phyloP scores from a whole-genome alignment of 2,888 invertebrate species.

The Timema podura region DNA sequence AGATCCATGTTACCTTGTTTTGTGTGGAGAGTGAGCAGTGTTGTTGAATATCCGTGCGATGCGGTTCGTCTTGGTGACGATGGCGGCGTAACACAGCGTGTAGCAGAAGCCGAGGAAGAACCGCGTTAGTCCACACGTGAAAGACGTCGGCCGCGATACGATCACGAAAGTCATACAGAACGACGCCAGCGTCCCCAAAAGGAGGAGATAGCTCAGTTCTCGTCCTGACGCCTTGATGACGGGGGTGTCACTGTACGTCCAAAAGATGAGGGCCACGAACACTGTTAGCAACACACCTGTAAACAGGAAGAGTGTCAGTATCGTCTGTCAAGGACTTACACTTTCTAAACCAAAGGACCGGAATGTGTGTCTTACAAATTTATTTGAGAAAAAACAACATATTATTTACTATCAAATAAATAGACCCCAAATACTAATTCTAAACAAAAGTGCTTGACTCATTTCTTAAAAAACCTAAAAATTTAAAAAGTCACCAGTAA shows the following conservation, averaged over 20 bases:
- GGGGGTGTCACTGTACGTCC: constrained; percentile 50
- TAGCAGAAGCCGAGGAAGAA: constrained; percentile 53
- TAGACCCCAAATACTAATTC: no score
- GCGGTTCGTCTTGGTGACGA: constrained; percentile 53
- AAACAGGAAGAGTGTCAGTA: not conserved
- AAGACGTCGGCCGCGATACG: constrained; percentile 47
- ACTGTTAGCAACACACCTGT: constrained; percentile 47
- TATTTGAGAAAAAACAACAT: no score
- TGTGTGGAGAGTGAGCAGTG: constrained; percentile 41
- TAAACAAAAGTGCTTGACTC: no score
- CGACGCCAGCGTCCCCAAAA: constrained; percentile 49
- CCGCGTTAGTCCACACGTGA: constrained; percentile 49
- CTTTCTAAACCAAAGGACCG: no score
- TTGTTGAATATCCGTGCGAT: constrained; percentile 54
- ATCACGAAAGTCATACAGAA: constrained; percentile 51
- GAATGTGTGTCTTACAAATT: no score
- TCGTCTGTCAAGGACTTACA: no score
- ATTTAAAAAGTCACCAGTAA: no score
- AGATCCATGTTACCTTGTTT: constrained; percentile 43
- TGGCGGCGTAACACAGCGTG: constrained; percentile 52
- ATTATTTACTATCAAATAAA: no score
- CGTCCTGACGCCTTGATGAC: constrained; percentile 54
- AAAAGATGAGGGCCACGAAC: constrained; percentile 48
- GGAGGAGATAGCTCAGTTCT: constrained; percentile 49
- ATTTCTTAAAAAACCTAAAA: no score